These are phyloP conservation scores for Trachelus iudaicus DNA, from an alignment of 2,888 invertebrate species.

Conservation along the genomic window DNA sequence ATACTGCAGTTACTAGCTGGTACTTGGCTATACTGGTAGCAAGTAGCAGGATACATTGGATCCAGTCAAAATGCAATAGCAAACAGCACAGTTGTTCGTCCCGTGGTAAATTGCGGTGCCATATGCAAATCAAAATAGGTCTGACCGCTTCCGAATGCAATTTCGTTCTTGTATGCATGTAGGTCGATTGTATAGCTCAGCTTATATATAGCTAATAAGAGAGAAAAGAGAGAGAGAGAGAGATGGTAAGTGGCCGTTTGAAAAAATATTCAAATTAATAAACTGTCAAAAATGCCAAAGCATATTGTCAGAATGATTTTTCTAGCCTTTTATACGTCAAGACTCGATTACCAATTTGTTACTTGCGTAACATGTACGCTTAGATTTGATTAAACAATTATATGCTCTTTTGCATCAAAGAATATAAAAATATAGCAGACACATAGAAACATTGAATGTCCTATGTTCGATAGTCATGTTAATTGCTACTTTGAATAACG, in stretches of 20 bases:
- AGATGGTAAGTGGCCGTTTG: not conserved
- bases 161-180: constrained; percentile 16
- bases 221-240: not conserved
- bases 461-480: not conserved
- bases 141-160: constrained; percentile 32
- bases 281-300: not conserved
- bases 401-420: not conserved
- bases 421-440: not conserved
- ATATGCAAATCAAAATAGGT: constrained; percentile 44
- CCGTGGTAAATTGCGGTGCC: constrained; percentile 37
- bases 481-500: not conserved
- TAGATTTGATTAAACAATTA: not conserved
- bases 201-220: not conserved
- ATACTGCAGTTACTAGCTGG: not conserved
- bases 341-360: not conserved
- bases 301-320: not conserved
- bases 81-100: constrained; percentile 32
- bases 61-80: constrained; percentile 15
- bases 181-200: not conserved
- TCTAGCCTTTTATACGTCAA: not conserved
- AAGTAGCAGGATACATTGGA: not conserved
- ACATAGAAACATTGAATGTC: not conserved
- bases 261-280: not conserved
- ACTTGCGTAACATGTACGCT: not conserved
- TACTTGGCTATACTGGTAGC: not conserved